phyloP scores from a whole-genome alignment of 2,113 vertebrate species.

The Desmodus rotundus region DNA sequence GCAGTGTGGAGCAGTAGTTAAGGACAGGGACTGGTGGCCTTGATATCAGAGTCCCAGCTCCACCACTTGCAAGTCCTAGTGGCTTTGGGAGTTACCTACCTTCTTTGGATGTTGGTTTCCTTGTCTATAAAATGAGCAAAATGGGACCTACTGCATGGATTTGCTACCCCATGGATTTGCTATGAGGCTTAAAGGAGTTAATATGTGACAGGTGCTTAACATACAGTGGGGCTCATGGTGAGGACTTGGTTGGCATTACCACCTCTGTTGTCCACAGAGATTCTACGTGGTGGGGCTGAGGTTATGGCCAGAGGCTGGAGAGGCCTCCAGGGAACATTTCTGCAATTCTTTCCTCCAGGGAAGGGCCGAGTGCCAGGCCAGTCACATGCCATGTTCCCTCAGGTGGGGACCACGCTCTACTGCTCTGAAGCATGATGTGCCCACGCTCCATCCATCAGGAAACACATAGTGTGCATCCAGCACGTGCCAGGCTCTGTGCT shows the following conservation, averaged over 20 bases:
- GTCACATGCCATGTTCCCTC: background rate
- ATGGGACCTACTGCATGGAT: background rate
- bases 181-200: background rate
- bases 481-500: background rate
- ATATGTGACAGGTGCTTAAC: background rate
- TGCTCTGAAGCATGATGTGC: background rate
- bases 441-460: background rate
- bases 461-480: background rate
- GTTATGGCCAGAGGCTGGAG: background rate
- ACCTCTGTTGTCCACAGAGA: background rate
- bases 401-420: background rate
- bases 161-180: background rate
- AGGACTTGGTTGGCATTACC: background rate
- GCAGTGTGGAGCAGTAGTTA: background rate
- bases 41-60: background rate
- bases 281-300: background rate
- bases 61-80: background rate
- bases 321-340: background rate
- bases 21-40: background rate
- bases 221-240: accelerated
- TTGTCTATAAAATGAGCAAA: background rate
- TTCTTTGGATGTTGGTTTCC: background rate
- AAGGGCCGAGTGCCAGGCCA: accelerated
- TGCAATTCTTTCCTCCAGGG: background rate
- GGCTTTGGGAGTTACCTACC: background rate